Percentiles rank a stretch among this genome's conserved stretches.
Evolutionary conservation across 35 echinoderm and acorn worm genomes (phyloP).

Genomic region (Heliocidaris erythrogramma): DNA sequence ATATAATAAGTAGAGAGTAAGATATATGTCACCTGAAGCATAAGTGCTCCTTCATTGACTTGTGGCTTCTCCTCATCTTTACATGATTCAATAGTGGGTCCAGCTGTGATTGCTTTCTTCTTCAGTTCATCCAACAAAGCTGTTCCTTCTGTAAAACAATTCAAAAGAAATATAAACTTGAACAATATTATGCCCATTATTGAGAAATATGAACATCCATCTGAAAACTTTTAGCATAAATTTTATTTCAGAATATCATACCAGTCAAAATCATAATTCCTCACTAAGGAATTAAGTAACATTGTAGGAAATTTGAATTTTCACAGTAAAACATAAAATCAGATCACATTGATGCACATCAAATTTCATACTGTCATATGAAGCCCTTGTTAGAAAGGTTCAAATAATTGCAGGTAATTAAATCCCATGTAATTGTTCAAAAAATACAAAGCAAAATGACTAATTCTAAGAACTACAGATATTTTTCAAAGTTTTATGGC

Average conservation of each 20-base stretch:
- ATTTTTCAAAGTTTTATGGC: too few species aligned
- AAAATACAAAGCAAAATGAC: background rate
- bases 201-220: too few species aligned
- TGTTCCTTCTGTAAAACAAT: slow-evolving; percentile 69
- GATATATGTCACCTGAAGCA: slow-evolving; percentile 73
- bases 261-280: too few species aligned
- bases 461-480: too few species aligned
- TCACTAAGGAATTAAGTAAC: too few species aligned
- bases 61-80: slow-evolving; percentile 43
- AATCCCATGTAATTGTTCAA: background rate
- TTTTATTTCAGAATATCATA: too few species aligned
- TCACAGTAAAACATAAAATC: background rate
- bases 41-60: slow-evolving; percentile 71
- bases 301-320: background rate
- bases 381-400: background rate
- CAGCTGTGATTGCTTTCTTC: slow-evolving; percentile 65
- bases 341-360: background rate
- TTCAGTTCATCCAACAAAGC: slow-evolving; percentile 71
- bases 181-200: background rate
- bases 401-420: background rate
- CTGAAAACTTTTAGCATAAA: too few species aligned
- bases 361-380: background rate
- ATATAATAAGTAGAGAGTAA: background rate
- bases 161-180: background rate
- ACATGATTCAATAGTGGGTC: slow-evolving; percentile 31